Percentiles rank a stretch among this genome's conserved stretches.
phyloP scores from a whole-genome alignment of 2,113 vertebrate genomes.

The Meles meles region DNA sequence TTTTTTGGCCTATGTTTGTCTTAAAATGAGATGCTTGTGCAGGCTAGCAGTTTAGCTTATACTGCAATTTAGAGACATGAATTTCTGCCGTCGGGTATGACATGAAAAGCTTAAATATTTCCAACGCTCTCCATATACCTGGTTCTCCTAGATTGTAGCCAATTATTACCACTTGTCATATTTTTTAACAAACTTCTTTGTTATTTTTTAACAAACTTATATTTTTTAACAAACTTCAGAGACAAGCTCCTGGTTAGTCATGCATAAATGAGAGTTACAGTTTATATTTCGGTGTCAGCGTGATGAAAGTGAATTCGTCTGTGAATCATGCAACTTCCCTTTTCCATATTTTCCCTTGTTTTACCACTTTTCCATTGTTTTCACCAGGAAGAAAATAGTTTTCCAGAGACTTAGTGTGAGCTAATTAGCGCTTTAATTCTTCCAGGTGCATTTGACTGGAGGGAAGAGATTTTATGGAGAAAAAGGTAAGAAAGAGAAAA shows the following conservation, averaged over 20 bases:
- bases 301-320: not conserved
- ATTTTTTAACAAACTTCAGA: not conserved
- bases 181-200: not conserved
- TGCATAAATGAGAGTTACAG: not conserved
- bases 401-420: not conserved
- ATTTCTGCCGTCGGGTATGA: not conserved
- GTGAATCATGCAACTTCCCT: not conserved
- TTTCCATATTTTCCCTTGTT: not conserved
- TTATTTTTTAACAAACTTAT: not conserved
- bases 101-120: not conserved
- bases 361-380: not conserved
- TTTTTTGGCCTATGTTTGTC: not conserved
- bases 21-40: not conserved
- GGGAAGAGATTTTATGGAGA: not conserved
- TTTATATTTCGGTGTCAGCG: not conserved
- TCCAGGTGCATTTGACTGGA: not conserved
- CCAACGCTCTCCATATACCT: not conserved
- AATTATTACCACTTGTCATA: not conserved
- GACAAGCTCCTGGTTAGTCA: not conserved
- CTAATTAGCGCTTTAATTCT: not conserved
- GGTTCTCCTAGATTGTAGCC: not conserved
- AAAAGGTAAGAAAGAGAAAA: not conserved
- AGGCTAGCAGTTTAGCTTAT: not conserved
- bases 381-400: not conserved
- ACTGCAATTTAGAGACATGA: not conserved